Conservation (phyloP, 1,140 invertebrate species). For the Hyles euphorbiae region DNA sequence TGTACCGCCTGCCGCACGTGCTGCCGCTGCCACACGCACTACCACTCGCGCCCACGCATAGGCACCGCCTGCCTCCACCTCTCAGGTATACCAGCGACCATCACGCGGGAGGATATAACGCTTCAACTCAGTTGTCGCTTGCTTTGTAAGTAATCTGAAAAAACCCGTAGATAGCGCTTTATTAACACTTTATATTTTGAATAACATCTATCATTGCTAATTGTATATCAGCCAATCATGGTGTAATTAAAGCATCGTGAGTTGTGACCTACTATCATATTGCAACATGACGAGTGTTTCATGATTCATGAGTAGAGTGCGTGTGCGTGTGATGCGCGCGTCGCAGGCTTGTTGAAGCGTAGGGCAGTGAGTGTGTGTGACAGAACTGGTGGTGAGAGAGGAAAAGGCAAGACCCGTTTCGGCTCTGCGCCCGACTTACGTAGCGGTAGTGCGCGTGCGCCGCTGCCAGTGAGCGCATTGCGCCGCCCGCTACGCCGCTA, state of each 20-base stretch:
- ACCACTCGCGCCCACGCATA: conserved; percentile 61
- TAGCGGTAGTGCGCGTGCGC: conserved; percentile 73
- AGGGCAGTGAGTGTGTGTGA: conserved; percentile 42
- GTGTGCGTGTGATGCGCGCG: conserved; percentile 2
- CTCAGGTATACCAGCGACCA: conserved; percentile 70
- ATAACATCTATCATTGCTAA: too few species aligned
- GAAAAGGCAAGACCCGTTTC: conserved; percentile 47
- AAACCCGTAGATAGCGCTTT: too few species aligned
- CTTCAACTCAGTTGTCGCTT: too few species aligned
- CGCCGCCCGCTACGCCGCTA: conserved; percentile 79
- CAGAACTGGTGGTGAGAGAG: conserved; percentile 45
- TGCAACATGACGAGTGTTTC: too few species aligned
- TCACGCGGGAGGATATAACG: not conserved
- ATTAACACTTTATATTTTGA: too few species aligned
- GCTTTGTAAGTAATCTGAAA: too few species aligned
- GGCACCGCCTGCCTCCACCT: conserved; percentile 67
- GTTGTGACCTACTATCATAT: too few species aligned
- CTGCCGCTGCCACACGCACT: conserved; percentile 66
- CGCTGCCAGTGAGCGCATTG: conserved; percentile 69
- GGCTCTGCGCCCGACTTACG: conserved; percentile 68
- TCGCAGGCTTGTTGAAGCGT: conserved; percentile 17
- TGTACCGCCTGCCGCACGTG: conserved; percentile 78
- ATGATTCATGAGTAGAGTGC: too few species aligned
- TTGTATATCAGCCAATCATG: too few species aligned
- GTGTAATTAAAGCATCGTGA: too few species aligned